Conservation (phyloP, 2,888 invertebrate species). For the Anodontia alba region DNA sequence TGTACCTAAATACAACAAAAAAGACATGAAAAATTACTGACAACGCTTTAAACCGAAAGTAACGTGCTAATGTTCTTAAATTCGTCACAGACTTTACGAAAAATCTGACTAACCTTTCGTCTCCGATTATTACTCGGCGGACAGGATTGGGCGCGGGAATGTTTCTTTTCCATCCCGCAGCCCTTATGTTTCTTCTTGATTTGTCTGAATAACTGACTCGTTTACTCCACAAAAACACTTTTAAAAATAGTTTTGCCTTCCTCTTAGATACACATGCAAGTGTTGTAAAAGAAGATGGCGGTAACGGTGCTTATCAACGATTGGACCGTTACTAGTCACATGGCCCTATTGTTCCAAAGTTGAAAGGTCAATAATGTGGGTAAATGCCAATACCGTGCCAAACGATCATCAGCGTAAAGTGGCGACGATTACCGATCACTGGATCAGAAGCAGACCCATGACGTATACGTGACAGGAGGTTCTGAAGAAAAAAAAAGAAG, state of each 20-base stretch:
- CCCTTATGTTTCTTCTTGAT: not conserved
- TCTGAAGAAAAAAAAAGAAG: too few relatives aligned
- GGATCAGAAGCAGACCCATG: too few relatives aligned
- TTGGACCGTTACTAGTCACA: slow-evolving; percentile 69
- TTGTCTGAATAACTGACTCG: not conserved
- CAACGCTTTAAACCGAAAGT: too few relatives aligned
- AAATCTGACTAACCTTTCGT: too few relatives aligned
- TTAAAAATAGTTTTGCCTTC: too few relatives aligned
- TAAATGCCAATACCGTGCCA: not conserved
- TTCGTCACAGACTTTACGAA: too few relatives aligned
- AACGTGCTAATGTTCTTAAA: too few relatives aligned
- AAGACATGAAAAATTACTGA: too few relatives aligned
- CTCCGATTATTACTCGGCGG: slow-evolving; percentile 14
- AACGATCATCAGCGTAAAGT: too few relatives aligned
- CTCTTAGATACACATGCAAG: slow-evolving; percentile 46
- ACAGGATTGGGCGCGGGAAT: slow-evolving; percentile 55
- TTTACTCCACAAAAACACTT: not conserved
- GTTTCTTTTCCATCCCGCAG: slow-evolving; percentile 52
- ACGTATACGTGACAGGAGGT: too few relatives aligned
- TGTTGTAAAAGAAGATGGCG: slow-evolving; percentile 74
- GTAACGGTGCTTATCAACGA: slow-evolving; percentile 62
- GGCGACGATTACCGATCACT: too few relatives aligned
- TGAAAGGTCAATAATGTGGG: not conserved
- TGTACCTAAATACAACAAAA: too few relatives aligned
- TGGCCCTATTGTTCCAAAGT: slow-evolving; percentile 50